These are phyloP conservation scores for Falco naumanni DNA, from an alignment of 2,797 vertebrate species.

Conservation along the genomic window DNA sequence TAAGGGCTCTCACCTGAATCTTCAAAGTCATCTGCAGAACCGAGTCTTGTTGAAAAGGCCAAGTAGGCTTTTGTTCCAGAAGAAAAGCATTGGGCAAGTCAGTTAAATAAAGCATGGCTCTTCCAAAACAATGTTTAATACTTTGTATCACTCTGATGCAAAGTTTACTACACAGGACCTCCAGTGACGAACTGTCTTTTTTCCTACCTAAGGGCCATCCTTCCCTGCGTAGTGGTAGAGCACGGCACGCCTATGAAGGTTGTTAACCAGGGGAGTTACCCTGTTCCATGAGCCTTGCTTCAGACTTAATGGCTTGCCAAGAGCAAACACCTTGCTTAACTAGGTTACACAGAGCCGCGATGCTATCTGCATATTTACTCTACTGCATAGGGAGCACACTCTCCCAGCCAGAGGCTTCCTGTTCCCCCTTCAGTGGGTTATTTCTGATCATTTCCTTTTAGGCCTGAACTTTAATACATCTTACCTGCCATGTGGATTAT, in stretches of 20 bases:
- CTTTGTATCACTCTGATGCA: background rate
- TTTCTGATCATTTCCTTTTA: background rate
- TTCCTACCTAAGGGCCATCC: background rate
- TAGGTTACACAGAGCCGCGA: background rate
- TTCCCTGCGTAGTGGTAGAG: rapidly evolving
- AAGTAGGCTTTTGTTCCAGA: background rate
- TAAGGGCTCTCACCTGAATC: background rate
- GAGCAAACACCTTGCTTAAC: background rate
- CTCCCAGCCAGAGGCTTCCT: background rate
- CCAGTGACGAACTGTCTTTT: background rate
- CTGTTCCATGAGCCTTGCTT: background rate
- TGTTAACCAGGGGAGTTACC: background rate
- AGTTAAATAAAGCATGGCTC: background rate
- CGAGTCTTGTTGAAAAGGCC: background rate
- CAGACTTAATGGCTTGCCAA: background rate
- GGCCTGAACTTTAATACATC: background rate
- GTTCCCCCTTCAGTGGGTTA: background rate
- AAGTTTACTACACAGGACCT: background rate
- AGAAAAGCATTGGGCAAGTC: background rate
- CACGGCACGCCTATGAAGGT: background rate
- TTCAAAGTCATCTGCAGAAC: background rate
- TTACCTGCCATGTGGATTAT: background rate
- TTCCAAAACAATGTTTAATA: background rate
- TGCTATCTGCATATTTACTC: background rate
- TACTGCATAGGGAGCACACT: background rate